Conservation (phyloP, 2,113 vertebrate species). For the Propithecus coquereli region DNA sequence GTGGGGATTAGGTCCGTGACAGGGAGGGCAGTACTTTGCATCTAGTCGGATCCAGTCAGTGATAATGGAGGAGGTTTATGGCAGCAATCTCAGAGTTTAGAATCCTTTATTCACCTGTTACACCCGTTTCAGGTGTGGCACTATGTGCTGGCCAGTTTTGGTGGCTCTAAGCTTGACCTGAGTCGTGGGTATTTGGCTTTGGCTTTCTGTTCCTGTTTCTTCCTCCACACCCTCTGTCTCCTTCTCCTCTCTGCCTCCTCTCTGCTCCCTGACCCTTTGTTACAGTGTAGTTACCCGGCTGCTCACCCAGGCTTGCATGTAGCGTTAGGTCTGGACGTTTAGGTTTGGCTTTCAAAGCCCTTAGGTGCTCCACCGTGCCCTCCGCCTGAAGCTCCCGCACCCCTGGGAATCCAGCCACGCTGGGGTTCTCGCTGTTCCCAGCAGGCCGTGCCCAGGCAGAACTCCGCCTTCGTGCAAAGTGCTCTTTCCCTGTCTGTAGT, state of each 20-base stretch:
- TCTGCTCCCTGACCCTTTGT: not conserved
- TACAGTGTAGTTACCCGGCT: not conserved
- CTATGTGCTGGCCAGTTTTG: not conserved
- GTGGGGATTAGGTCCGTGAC: fast-evolving
- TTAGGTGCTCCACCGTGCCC: fast-evolving
- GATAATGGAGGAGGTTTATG: not conserved
- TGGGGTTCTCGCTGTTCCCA: fast-evolving
- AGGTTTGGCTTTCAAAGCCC: not conserved
- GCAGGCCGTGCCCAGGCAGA: fast-evolving
- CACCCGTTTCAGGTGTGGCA: not conserved
- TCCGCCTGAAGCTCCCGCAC: fast-evolving
- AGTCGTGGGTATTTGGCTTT: not conserved
- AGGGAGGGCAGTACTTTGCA: fast-evolving
- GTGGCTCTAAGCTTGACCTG: not conserved
- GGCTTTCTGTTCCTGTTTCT: not conserved
- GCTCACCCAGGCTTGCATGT: fast-evolving
- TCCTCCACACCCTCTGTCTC: fast-evolving
- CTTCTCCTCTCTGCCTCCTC: too few relatives aligned
- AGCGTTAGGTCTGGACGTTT: too few relatives aligned
- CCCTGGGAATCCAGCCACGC: not conserved
- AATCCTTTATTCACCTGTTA: not conserved
- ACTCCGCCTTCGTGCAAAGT: fast-evolving
- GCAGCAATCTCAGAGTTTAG: not conserved
- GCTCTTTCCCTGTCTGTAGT: fast-evolving
- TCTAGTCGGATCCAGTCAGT: not conserved